phyloP scores from a whole-genome alignment of 2,113 vertebrate species.

The Odobenus rosmarus region DNA sequence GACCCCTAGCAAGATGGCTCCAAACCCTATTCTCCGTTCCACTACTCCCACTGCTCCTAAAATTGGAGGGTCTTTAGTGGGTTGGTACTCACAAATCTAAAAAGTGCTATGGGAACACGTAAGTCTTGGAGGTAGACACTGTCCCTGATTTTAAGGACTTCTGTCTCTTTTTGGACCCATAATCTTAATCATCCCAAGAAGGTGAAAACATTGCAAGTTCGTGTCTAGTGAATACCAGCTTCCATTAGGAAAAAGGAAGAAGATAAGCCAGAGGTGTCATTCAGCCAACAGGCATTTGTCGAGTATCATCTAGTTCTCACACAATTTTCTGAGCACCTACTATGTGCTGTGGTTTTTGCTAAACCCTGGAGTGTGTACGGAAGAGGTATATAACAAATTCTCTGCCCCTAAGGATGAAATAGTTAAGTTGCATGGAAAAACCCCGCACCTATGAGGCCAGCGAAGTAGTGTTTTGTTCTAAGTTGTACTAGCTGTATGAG shows the following conservation, averaged over 20 bases:
- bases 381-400: background rate
- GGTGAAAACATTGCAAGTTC: background rate
- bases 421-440: background rate
- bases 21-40: background rate
- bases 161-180: background rate
- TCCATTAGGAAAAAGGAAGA: background rate
- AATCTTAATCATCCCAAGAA: background rate
- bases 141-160: background rate
- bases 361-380: background rate
- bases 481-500: background rate
- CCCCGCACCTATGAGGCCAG: background rate
- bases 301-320: background rate
- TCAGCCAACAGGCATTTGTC: background rate
- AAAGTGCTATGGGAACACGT: background rate
- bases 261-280: background rate
- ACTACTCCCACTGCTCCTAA: background rate
- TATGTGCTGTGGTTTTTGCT: background rate
- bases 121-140: background rate
- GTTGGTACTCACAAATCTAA: background rate
- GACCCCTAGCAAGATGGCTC: background rate
- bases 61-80: background rate
- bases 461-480: background rate
- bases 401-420: background rate
- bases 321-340: background rate
- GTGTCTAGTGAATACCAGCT: background rate